Evolutionary conservation across 92 coral and sea anemone genomes (phyloP), one percentile per base, ranked within the genome.

Genomic region (Plumapathes pennacea): DNA sequence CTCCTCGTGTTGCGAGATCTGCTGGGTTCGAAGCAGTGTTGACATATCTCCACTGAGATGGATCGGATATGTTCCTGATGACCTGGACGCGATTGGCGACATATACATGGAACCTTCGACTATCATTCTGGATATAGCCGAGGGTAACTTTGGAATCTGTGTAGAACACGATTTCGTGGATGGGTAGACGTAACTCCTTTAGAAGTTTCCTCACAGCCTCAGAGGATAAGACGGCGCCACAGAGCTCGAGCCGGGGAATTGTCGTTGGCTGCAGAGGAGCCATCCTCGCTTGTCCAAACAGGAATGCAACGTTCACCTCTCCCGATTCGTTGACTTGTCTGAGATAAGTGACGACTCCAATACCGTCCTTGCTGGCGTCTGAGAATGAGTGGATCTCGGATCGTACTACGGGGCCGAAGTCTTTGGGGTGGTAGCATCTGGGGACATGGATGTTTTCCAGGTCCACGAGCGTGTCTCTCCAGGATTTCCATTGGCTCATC

Each of bases 371-470:
- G 30, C 71, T 63, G 18, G 71, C 72, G 19, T 51, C 54, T 13
- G 31, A 4, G 22, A 74, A 74, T 10, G 42, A 28, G 57, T 64
- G 81, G 29, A 74, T 25, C 53, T 72, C 62, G 12, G 50, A 25
- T 11, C 58, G 3, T 20, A 14, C 13, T 21, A 39, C 43, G 6
- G 22, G 31, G 5, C 71, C 71, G 44, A 72, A 72, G 9, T 38
- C 71, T 3, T 27, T 38, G 1, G 62, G 44, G 5, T 72, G 59
- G 37, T 60, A 72, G 13, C 71, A 60, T 8, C 71, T 37, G 5
- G 25, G 54, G 17, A 41, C 46, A 7, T 27, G 10, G 38, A 50
- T 33, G 19, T 72, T 30, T 10, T 61, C 62, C 31, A 42, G 34
- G 25, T 36, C 38, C 0, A 25, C n/a, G 1, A 53, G 74, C 9